A percentile compares a stretch with the other conserved stretches of the same genome.
phyloP scores from a whole-genome alignment of 2,888 invertebrate species.

The Thera britannica region DNA sequence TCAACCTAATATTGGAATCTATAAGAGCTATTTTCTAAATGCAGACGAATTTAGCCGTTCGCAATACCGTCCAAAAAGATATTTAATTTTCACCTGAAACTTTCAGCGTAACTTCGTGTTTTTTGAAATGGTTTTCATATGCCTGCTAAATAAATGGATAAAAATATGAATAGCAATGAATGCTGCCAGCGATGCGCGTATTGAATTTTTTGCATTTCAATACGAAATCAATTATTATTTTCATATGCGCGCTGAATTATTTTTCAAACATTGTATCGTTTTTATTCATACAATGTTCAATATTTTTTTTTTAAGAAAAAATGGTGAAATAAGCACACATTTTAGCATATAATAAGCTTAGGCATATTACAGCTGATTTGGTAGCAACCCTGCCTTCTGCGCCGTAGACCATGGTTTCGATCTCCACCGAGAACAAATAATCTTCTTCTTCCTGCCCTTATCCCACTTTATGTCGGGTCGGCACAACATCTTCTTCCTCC shows the following conservation, averaged over 20 bases:
- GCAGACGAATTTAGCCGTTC: slow-evolving; percentile 3
- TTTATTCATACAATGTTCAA: background rate
- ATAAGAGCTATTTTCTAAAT: slow-evolving; percentile 21
- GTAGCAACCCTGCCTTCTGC: too few species aligned
- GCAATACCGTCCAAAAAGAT: slow-evolving; percentile 20
- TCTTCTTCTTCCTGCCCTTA: too few species aligned
- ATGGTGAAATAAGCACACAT: too few species aligned
- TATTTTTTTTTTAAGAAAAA: too few species aligned
- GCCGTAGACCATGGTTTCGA: too few species aligned
- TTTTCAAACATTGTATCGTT: too few species aligned
- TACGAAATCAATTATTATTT: background rate
- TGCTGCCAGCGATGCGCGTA: background rate
- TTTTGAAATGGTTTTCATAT: slow-evolving; percentile 13
- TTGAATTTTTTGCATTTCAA: background rate
- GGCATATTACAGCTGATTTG: too few species aligned
- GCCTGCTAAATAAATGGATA: slow-evolving; percentile 12
- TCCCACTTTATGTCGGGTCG: too few species aligned
- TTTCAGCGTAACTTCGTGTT: slow-evolving; percentile 16
- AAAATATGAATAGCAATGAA: slow-evolving; percentile 5
- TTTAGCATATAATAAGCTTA: too few species aligned
- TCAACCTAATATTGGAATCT: slow-evolving; percentile 7
- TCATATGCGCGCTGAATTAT: background rate
- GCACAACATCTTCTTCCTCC: too few species aligned
- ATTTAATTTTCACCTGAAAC: slow-evolving; percentile 29
- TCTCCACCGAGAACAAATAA: too few species aligned